Conservation (phyloP, 2,888 invertebrate genomes). For the Luperina nickerlii region DNA sequence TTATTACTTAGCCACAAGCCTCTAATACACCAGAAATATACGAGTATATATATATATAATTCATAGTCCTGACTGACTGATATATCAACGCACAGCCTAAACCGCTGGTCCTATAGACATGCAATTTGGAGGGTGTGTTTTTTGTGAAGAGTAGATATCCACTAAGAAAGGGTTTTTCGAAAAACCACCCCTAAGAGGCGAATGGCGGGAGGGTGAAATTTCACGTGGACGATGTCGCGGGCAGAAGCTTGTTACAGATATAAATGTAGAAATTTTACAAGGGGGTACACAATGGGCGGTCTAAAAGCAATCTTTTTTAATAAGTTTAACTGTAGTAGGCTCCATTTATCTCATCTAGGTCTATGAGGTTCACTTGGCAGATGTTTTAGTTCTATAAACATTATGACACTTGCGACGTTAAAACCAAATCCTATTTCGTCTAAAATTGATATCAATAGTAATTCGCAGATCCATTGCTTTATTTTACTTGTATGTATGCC, state of each 20-base stretch:
- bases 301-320: neutral
- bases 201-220: no score
- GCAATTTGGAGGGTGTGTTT: no score
- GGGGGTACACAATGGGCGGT: neutral
- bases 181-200: no score
- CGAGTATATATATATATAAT: no score
- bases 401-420: neutral
- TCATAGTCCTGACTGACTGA: no score
- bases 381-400: neutral
- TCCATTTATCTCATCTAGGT: neutral
- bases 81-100: no score
- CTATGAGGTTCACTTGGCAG: neutral
- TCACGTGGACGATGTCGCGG: no score
- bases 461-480: conserved; percentile 22
- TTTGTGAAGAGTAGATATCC: no score
- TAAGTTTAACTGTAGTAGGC: neutral
- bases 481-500: conserved; percentile 33
- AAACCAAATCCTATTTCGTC: neutral
- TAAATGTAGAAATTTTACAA: neutral
- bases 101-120: no score
- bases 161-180: no score
- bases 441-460: neutral
- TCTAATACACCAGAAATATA: no score
- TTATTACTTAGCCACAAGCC: no score
- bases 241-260: neutral